Percentiles rank a stretch among this genome's conserved stretches.
Conservation (phyloP, 2,888 invertebrate genomes). For the Hirtodrosophila duncani region DNA sequence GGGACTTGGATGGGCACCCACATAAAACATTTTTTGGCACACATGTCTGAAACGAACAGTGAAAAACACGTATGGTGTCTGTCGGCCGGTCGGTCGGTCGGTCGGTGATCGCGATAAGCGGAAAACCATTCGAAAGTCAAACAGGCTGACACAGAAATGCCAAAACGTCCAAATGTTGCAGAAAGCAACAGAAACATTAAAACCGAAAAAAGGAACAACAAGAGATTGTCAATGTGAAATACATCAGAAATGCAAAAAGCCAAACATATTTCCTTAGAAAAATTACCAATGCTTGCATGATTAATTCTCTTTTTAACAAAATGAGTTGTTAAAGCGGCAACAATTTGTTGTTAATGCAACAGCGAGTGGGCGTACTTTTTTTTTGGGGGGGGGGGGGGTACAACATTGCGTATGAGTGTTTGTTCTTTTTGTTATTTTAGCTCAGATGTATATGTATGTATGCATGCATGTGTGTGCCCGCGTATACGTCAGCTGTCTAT, state of each 20-base stretch:
- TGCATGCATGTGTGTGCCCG: background rate
- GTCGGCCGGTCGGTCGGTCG: no score
- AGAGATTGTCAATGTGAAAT: constrained; percentile 23
- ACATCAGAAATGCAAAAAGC: constrained; percentile 38
- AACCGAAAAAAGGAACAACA: constrained; percentile 13
- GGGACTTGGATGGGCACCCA: constrained; percentile 55
- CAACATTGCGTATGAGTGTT: constrained; percentile 59
- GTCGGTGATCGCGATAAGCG: constrained; percentile 54
- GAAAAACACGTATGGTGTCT: constrained; percentile 27
- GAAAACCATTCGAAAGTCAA: constrained; percentile 49
- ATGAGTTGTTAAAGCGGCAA: constrained; percentile 7
- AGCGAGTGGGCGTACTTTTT: constrained; percentile 5
- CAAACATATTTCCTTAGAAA: constrained; percentile 37
- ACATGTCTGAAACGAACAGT: no score
- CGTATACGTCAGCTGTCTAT: constrained; percentile 49
- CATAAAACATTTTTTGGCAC: constrained; percentile 62
- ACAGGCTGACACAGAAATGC: constrained; percentile 45
- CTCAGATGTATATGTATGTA: constrained; percentile 22
- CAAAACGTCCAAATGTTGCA: constrained; percentile 18
- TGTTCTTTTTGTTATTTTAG: no score
- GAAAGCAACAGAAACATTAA: constrained; percentile 1
- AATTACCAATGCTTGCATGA: constrained; percentile 25
- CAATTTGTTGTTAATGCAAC: no score
- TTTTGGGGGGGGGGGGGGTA: constrained; percentile 38
- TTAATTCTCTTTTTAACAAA: constrained; percentile 48